Conservation (phyloP, 2,888 invertebrate genomes). For the Bimastos eiseni region DNA sequence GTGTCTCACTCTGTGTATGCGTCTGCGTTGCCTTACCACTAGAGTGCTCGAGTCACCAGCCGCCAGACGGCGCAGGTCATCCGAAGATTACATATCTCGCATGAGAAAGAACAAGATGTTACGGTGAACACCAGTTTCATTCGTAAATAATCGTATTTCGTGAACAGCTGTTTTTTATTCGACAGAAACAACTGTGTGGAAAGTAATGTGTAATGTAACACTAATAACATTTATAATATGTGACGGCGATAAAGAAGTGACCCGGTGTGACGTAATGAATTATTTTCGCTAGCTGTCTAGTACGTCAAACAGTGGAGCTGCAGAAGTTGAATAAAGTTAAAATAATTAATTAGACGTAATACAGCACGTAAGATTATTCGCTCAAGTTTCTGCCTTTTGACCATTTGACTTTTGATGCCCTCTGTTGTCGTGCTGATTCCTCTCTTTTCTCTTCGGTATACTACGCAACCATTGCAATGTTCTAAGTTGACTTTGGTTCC, state of each 20-base stretch:
- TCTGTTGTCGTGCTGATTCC: no score
- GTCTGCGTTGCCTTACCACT: neutral
- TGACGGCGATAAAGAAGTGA: neutral
- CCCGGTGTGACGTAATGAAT: no score
- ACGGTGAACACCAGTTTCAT: neutral
- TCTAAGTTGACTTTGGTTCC: no score
- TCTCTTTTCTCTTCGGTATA: no score
- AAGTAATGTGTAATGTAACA: neutral
- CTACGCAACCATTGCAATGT: no score
- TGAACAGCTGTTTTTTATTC: neutral
- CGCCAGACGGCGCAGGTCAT: neutral
- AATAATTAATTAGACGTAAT: no score
- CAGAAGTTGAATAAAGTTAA: no score
- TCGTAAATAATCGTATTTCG: neutral
- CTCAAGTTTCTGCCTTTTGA: no score
- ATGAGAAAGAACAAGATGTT: neutral
- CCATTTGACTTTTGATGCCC: no score
- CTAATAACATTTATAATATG: neutral
- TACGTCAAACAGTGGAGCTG: no score
- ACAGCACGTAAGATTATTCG: no score
- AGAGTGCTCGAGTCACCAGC: neutral
- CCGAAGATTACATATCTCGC: neutral
- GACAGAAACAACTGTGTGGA: neutral
- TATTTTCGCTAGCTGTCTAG: no score
- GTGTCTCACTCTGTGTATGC: neutral